Conservation (phyloP, 2,888 invertebrate genomes). For the Cylindroiulus punctatus region DNA sequence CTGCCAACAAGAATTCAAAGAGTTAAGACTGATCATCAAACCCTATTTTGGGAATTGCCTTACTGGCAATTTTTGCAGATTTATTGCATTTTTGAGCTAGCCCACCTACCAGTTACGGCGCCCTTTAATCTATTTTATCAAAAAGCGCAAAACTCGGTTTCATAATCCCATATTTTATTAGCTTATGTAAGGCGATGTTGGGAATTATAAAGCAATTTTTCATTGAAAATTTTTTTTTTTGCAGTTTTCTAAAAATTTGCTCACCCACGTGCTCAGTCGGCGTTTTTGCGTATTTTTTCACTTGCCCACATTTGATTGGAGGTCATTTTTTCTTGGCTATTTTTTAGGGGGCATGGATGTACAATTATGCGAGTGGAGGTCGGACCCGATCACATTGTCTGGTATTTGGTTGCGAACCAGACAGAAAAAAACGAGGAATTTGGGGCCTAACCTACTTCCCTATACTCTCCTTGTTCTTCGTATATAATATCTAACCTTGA, state of each 20-base stretch:
- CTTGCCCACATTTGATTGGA: conserved; percentile 14
- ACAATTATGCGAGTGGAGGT: not conserved
- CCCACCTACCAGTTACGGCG: not conserved
- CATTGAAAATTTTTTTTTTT: not conserved
- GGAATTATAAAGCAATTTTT: not conserved
- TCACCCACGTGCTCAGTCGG: not conserved
- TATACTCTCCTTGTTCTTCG: conserved; percentile 7
- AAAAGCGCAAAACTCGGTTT: not conserved
- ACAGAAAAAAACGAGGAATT: conserved; percentile 28
- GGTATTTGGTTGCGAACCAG: conserved; percentile 29
- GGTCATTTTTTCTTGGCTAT: not conserved
- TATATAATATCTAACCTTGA: conserved; percentile 30
- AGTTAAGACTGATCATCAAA: not conserved
- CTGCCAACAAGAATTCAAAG: not conserved
- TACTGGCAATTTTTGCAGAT: not conserved
- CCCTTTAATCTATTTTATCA: not conserved
- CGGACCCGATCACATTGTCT: conserved; percentile 42
- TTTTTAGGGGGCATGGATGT: conserved; percentile 17
- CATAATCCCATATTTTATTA: conserved; percentile 1
- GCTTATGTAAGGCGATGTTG: not conserved
- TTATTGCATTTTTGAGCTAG: not conserved
- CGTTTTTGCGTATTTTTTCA: not conserved
- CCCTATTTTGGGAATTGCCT: not conserved
- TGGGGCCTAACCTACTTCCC: conserved; percentile 29
- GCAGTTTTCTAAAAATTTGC: not conserved